Evolutionary conservation across 1,140 invertebrate species (phyloP).

Genomic region (Phymorhynchus buccinoides): DNA sequence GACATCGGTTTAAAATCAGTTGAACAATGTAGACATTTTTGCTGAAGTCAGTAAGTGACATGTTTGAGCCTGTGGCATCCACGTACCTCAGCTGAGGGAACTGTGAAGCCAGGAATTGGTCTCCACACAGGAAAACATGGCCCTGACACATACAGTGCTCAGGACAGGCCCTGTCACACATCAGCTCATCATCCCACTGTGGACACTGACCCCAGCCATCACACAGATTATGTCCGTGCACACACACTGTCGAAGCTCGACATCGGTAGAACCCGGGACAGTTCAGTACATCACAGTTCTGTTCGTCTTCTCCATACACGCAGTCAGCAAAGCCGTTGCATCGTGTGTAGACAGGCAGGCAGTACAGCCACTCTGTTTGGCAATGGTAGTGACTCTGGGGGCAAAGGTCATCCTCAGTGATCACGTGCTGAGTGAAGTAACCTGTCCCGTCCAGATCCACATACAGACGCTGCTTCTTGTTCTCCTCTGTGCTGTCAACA

Average conservation of each 20-base stretch:
- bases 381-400: not conserved
- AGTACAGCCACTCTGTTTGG: not conserved
- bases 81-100: not conserved
- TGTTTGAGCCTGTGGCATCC: conserved; percentile 12
- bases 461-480: not conserved
- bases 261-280: conserved; percentile 35
- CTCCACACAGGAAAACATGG: not conserved
- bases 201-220: conserved; percentile 38
- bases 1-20: not conserved
- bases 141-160: conserved; percentile 43
- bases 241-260: conserved; percentile 25
- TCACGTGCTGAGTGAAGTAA: not conserved
- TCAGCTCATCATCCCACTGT: conserved; percentile 39
- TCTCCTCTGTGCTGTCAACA: not conserved
- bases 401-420: not conserved
- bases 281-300: not conserved
- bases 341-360: not conserved
- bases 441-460: not conserved
- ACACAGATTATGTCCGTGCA: conserved; percentile 25
- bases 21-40: not conserved
- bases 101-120: not conserved
- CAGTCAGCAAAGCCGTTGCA: not conserved
- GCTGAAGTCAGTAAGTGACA: not conserved
- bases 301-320: conserved; percentile 18
- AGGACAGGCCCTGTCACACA: conserved; percentile 43